Evolutionary conservation across 2,113 vertebrate species (phyloP), one percentile per base, ranked within the genome.

Genomic region (Nothocercus nigrocapillus): DNA sequence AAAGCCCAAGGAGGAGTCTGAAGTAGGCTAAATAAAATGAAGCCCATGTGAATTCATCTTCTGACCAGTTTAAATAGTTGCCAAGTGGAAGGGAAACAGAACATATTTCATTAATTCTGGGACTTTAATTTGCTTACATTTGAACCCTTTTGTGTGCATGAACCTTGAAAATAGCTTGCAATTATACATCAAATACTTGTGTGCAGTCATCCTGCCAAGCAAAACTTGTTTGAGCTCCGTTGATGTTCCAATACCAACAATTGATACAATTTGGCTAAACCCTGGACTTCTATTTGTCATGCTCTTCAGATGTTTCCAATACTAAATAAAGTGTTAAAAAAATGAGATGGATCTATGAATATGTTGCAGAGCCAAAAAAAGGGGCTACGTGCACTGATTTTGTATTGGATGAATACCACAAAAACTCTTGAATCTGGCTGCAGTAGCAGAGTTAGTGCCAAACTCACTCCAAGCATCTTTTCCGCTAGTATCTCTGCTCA

Each of bases 161-260:
- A 94, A 92, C 44, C 78, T 95, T 92, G 95, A 86, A 93, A 96
- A 96, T 68, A 82, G 20, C 80, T 75, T 69, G 77, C 73, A 81
- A 87, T 96, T 95, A 69, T 79, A 95, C 58, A 74, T 90, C 62
- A 82, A 95, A 89, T 87, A 78, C 69, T 96, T 95, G 94, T 30
- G 63, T 80, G 54, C 44, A 69, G 49, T 75, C 91, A 81, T 92
- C 74, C 77, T 95, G 94, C 93, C 96, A 96, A 96, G 62, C 66
- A 82, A 94, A 95, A 96, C 83, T 93, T 94, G 85, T 93, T 84
- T 68, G 86, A 95, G 66, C 83, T 93, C 79, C 69, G 38, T 2
- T 58, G 77, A 83, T 93, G 77, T 88, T 96, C 96, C 93, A 95
- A 89, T 79, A 96, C 38, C 90, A 96, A 95, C 94, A 97, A 85